Percentiles rank a stretch among this genome's conserved stretches.
These are phyloP conservation scores for Tromatobia lineatoria DNA, from an alignment of 2,888 invertebrate species.

Conservation along the genomic window DNA sequence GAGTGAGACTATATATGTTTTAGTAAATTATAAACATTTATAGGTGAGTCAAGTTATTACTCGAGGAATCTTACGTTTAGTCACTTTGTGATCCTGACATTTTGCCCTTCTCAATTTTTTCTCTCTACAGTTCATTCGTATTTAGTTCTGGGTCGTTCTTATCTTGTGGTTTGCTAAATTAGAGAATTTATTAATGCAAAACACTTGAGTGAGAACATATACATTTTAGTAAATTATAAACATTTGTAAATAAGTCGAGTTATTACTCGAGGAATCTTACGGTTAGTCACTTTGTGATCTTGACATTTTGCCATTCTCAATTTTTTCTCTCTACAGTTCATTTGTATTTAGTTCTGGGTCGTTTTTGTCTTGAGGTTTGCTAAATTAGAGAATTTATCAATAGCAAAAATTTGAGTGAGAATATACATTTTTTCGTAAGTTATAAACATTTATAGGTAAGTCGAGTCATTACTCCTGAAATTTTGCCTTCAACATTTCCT, in stretches of 20 bases:
- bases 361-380: slow-evolving; percentile 22
- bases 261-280: background rate
- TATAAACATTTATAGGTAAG: too few species aligned
- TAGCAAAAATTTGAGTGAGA: background rate
- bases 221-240: too few species aligned
- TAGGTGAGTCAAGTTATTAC: background rate
- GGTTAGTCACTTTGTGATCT: background rate
- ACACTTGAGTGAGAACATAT: too few species aligned
- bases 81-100: background rate
- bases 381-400: slow-evolving; percentile 49
- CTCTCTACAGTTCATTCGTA: slow-evolving; percentile 22
- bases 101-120: slow-evolving; percentile 5
- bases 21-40: too few species aligned
- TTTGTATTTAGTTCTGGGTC: slow-evolving; percentile 63
- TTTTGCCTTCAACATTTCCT: background rate
- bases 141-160: slow-evolving; percentile 60
- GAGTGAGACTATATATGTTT: too few species aligned
- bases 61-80: background rate
- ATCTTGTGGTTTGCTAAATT: slow-evolving; percentile 53
- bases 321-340: slow-evolving; percentile 19
- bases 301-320: background rate
- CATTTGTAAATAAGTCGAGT: background rate
- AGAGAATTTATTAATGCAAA: slow-evolving; percentile 3
- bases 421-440: too few species aligned
- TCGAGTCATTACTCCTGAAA: background rate